Conservation (phyloP, 2,113 vertebrate genomes). For the Pyxicephalus adspersus region DNA sequence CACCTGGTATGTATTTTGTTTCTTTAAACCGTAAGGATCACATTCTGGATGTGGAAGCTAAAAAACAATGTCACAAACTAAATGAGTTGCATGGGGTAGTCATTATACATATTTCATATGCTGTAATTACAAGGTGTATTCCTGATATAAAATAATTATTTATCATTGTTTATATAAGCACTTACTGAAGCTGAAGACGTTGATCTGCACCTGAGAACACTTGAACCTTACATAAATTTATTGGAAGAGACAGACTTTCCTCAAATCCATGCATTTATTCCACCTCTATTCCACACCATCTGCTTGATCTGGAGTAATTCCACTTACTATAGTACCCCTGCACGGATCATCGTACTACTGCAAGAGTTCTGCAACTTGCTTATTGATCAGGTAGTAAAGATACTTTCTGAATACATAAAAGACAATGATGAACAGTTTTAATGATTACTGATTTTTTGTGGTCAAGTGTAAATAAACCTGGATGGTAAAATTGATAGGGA, state of each 20-base stretch:
- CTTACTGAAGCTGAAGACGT: conserved; percentile 75
- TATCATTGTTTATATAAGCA: conserved; percentile 63
- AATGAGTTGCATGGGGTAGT: too few species aligned
- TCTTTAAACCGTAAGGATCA: too few species aligned
- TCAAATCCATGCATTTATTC: conserved; percentile 60
- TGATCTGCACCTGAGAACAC: conserved; percentile 74
- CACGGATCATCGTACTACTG: conserved; percentile 72
- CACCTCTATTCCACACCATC: conserved; percentile 76
- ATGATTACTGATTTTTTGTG: too few species aligned
- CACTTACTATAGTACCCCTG: conserved; percentile 70
- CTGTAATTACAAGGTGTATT: too few species aligned
- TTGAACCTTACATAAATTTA: conserved; percentile 66
- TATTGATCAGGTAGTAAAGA: conserved; percentile 68
- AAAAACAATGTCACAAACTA: too few species aligned
- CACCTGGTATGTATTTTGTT: too few species aligned
- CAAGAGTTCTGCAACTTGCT: conserved; percentile 81
- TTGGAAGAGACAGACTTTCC: conserved; percentile 73
- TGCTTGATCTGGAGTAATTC: conserved; percentile 80
- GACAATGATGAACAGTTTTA: too few species aligned
- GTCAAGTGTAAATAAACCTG: too few species aligned
- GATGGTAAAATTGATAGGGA: too few species aligned
- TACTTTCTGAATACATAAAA: background rate
- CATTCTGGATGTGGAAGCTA: too few species aligned
- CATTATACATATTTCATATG: too few species aligned
- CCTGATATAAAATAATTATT: background rate